Percentiles rank a stretch among this genome's conserved stretches.
Conservation (phyloP, 2,113 vertebrate species). For the Ageneiosus marmoratus region DNA sequence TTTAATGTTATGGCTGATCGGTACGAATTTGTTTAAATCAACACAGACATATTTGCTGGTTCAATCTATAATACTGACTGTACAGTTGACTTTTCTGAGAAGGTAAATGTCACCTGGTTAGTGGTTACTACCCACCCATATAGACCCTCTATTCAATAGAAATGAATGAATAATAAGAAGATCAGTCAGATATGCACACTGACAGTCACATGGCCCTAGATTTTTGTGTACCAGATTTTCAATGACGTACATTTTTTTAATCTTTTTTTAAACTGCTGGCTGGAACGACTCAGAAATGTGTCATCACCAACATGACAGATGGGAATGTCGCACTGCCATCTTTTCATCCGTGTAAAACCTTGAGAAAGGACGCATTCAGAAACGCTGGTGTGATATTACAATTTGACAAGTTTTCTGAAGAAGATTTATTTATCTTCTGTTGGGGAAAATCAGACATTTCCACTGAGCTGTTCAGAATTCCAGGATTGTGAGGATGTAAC, state of each 20-base stretch:
- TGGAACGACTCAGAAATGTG: neutral
- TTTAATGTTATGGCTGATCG: no score
- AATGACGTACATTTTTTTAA: neutral
- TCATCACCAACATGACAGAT: constrained; percentile 25
- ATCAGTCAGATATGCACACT: neutral
- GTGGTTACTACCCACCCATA: no score
- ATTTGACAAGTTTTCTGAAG: neutral
- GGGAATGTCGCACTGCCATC: constrained; percentile 3
- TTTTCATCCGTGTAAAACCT: neutral
- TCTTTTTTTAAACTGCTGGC: neutral
- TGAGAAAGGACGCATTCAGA: neutral
- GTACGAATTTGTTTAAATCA: no score
- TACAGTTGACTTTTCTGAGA: no score
- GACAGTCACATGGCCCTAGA: neutral
- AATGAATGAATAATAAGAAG: no score
- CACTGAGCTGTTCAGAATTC: neutral
- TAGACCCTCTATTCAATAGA: no score
- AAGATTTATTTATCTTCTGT: neutral
- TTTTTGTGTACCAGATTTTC: neutral
- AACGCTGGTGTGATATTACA: constrained; percentile 7
- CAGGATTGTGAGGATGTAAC: neutral
- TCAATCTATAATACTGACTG: no score
- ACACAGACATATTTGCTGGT: no score
- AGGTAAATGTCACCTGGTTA: no score
- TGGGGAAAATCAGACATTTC: neutral